Evolutionary conservation across 2,888 invertebrate genomes (phyloP), one percentile per base, ranked within the genome.

Genomic region (Drosophila prolongata): DNA sequence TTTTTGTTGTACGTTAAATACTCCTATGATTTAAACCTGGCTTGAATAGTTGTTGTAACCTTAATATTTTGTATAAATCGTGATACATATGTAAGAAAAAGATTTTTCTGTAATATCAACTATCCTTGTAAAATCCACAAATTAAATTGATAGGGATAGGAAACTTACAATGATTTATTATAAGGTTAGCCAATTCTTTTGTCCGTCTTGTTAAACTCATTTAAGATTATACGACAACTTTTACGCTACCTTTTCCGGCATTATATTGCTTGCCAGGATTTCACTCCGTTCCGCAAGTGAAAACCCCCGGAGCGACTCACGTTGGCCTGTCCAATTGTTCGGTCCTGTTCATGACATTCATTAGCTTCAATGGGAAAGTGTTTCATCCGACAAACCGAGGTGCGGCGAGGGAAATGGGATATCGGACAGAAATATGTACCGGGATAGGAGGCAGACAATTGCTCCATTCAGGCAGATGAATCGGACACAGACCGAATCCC

Each of bases 331-430:
- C 53, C 58, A 52, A 47, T 70, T 52, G 61, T 42, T 49, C 19
- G 40, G 52, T 49, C 19, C 62, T 77, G 78, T 37, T 53, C 60
- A 55, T 75, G 78, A 78, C 72, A 72, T 75, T 75, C 78, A 78
- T 78, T 78, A 75, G 78, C 75, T 69, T 72, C 72, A 69, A 64
- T 71, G 64, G 37, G 71, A 76, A 76, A 76, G 76, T 76, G 62
- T 76, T 72, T 75, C 57, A 75, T 64, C 59, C 59, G 70, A 53
- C 64, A 70, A 54, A 49, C 47, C n/a, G 47, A 43, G 30, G 42
- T 13, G 46, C 47, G 54, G 24, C 37, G 16, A 19, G 35, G 66
- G 37, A 49, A 40, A 43, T 65, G 40, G 30, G 10, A 49, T 34
- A 27, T 42, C 38, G 46, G 16, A 35, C 60, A 46, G 30, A 38